These are phyloP conservation scores for Platycheirus rosarum DNA, from an alignment of 2,888 invertebrate genomes.

Conservation along the genomic window DNA sequence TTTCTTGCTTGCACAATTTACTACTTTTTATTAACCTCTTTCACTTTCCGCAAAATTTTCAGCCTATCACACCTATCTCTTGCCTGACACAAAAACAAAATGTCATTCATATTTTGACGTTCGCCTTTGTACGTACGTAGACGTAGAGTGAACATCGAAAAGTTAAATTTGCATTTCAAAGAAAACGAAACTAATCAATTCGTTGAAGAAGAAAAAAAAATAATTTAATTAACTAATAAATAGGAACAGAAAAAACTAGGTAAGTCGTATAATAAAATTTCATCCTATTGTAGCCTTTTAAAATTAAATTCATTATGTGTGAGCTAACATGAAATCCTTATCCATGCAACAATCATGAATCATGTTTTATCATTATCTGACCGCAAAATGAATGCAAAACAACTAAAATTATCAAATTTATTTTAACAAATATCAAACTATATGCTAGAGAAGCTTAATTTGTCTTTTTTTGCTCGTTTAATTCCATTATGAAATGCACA, in stretches of 20 bases:
- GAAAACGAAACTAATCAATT: conserved; percentile 4
- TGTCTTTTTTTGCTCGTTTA: background rate
- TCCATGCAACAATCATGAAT: conserved; percentile 46
- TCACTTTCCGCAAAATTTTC: conserved; percentile 11
- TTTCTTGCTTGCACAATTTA: background rate
- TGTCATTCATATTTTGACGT: conserved; percentile 60
- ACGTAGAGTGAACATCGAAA: background rate
- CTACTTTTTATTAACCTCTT: background rate
- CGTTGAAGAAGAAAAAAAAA: background rate
- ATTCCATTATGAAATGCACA: conserved; percentile 45
- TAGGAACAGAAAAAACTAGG: no score
- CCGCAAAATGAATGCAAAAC: conserved; percentile 3
- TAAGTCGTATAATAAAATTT: background rate
- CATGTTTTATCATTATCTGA: conserved; percentile 54
- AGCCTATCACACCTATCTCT: conserved; percentile 58
- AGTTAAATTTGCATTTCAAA: background rate
- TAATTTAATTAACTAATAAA: background rate
- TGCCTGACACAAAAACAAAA: conserved; percentile 39
- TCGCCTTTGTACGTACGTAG: conserved; percentile 32
- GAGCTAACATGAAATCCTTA: background rate
- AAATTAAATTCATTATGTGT: background rate
- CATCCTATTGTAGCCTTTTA: background rate
- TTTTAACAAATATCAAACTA: no score
- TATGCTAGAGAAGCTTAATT: background rate
- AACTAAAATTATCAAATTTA: no score